Evolutionary conservation across 2,797 vertebrate genomes (phyloP).

Genomic region (Onychomys arenicola): DNA sequence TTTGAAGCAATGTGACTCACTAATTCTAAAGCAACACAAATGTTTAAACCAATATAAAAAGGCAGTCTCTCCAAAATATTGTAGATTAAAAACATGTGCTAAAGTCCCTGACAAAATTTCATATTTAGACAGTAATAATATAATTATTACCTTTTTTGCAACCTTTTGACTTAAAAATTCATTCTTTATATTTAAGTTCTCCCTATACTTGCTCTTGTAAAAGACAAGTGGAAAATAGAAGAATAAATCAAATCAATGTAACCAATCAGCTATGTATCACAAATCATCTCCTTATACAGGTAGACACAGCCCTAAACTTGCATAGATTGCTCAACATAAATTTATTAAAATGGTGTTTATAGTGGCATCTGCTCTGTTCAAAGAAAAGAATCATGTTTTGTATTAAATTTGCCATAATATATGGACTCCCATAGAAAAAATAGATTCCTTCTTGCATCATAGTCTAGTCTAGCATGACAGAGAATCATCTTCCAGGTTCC

Average conservation of each 20-base stretch:
- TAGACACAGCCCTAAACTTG: background rate
- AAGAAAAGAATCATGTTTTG: conserved; percentile 37
- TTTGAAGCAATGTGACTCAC: conserved; percentile 43
- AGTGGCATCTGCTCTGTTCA: background rate
- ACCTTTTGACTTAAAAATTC: conserved; percentile 65
- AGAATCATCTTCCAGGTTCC: conserved; percentile 19
- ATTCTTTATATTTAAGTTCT: conserved; percentile 72
- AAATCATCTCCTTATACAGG: conserved; percentile 63
- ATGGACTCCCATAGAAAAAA: background rate
- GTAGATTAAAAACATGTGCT: conserved; percentile 34
- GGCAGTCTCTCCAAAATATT: conserved; percentile 7
- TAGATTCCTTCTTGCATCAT: conserved; percentile 8
- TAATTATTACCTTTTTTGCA: conserved; percentile 64
- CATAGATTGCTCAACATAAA: conserved; percentile 43
- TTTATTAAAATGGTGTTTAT: conserved; percentile 52
- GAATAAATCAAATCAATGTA: conserved; percentile 69
- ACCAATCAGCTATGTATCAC: conserved; percentile 23
- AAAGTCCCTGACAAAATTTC: conserved; percentile 56
- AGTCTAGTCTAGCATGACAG: background rate
- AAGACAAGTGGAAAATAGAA: conserved; percentile 63
- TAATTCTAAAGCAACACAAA: conserved; percentile 51
- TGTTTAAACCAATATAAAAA: conserved; percentile 59
- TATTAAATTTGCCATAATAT: conserved; percentile 2
- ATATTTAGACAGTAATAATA: conserved; percentile 67
- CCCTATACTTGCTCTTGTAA: conserved; percentile 56